Percentiles rank a stretch among this genome's conserved stretches.
phyloP scores from a whole-genome alignment of 2,113 vertebrate species.

The Lagopus leucura region DNA sequence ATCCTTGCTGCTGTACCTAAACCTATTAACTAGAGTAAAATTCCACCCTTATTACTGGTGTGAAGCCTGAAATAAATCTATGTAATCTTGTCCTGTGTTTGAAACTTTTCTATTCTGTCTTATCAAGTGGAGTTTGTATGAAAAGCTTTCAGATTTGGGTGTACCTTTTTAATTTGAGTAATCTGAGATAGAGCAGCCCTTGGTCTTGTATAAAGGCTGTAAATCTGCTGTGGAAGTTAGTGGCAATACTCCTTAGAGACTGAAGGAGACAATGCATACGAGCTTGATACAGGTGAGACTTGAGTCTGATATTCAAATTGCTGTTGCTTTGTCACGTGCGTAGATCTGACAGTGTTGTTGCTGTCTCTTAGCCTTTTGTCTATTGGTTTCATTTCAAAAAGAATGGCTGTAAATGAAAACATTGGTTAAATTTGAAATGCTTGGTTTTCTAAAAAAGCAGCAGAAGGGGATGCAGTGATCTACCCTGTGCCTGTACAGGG shows the following conservation, averaged over 20 bases:
- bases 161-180: not conserved
- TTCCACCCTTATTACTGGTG: constrained; percentile 54
- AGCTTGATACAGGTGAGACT: not conserved
- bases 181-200: not conserved
- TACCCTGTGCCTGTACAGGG: not conserved
- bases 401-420: not conserved
- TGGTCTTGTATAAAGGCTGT: fast-evolving
- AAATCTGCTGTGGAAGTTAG: not conserved
- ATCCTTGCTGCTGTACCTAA: constrained; percentile 58
- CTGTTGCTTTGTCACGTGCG: not conserved
- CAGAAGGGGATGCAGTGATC: not conserved
- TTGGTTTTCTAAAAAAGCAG: not conserved
- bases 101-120: not conserved
- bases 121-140: not conserved
- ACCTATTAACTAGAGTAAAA: constrained; percentile 69
- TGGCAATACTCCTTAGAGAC: not conserved
- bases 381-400: not conserved
- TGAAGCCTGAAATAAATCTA: constrained; percentile 20
- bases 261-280: not conserved
- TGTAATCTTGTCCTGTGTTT: constrained; percentile 42
- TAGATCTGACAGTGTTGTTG: not conserved
- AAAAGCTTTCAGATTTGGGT: not conserved
- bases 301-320: not conserved
- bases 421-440: not conserved
- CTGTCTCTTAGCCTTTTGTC: not conserved